Conservation (phyloP, 2,113 vertebrate genomes). For the Megaceryle torquata region DNA sequence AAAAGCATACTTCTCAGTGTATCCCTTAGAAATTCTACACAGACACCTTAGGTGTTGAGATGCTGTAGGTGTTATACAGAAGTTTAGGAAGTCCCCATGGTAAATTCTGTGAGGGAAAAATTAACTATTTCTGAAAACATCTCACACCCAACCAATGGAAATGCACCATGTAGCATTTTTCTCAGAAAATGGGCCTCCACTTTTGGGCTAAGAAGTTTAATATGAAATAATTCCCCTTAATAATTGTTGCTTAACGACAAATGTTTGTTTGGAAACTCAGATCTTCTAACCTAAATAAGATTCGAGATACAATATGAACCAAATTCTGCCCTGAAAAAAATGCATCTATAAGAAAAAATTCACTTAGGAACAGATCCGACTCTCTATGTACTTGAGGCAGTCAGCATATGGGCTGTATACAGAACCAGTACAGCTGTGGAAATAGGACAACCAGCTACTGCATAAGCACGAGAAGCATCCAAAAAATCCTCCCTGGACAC, state of each 20-base stretch:
- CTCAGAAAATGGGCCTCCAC: not conserved
- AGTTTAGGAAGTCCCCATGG: not conserved
- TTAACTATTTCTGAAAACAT: not conserved
- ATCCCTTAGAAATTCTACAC: not conserved
- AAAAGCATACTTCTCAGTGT: not conserved
- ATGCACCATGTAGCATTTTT: not conserved
- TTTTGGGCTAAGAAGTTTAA: not conserved
- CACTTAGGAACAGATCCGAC: not conserved
- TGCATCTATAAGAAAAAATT: not conserved
- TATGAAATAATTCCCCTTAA: not conserved
- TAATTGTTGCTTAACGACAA: not conserved
- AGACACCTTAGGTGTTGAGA: not conserved
- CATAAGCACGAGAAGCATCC: not conserved
- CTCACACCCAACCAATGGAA: not conserved
- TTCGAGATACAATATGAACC: not conserved
- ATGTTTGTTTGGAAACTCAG: not conserved
- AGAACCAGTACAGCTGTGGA: not conserved
- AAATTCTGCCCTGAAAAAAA: not conserved
- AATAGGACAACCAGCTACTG: not conserved
- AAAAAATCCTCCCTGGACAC: not conserved
- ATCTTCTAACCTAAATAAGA: not conserved
- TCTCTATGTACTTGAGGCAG: not conserved
- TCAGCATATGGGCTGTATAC: not conserved
- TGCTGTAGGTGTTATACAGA: not conserved
- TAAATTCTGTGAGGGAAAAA: not conserved